Base-by-base conservation (phyloP, 1,140 invertebrate genomes). In the Heliconius himera region DNA sequence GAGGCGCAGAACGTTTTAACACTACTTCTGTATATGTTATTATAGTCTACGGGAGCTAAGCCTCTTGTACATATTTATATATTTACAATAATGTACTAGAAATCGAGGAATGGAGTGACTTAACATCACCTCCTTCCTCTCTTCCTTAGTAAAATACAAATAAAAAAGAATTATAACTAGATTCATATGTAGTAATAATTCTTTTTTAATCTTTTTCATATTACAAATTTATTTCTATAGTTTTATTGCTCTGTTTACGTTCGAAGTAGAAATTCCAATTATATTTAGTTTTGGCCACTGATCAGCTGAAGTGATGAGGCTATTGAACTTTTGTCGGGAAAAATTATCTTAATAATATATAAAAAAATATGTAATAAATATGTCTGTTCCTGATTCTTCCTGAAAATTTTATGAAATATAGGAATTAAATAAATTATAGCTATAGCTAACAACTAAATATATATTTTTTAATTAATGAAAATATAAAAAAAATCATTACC, bases 261-360 rank as follows among this genome's bases (percentile, higher is more conserved):
- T 66, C 33, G 26, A 71, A 51, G 74, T 60, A 71, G 60, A 66
- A n/a, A 26, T 77, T 77, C 60, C 13, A 29, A 66, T 81, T 84
- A 84, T 83, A 84, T 84, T 81, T 85, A 85, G 81, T 86, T 86
- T 84, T 86, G 84, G 84, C 84, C 75, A 79, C 66, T 76, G 77
- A 81, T 83, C 84, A 84, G 83, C 84, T 84, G 82, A 82, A 78
- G 78, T 60, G 70, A 71, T n/a, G 54, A 76, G 83, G 78, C 80
- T 80, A 78, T 79, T 80, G 83, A 84, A 81, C 81, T 73, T 41
- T 16, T 29, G 8, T 66, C 13, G 26, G 1, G 60, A 18, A 26
- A 56, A 56, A 22, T 26, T 66, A 18, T 66, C 11, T 3, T 8
- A 20, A 51, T 51, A 51, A 51, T 51, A 51, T 51, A 20, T 20